A percentile compares a stretch with the other conserved stretches of the same genome.
These are phyloP conservation scores for Sympetrum striolatum DNA, from an alignment of 2,888 invertebrate genomes.

Conservation along the genomic window DNA sequence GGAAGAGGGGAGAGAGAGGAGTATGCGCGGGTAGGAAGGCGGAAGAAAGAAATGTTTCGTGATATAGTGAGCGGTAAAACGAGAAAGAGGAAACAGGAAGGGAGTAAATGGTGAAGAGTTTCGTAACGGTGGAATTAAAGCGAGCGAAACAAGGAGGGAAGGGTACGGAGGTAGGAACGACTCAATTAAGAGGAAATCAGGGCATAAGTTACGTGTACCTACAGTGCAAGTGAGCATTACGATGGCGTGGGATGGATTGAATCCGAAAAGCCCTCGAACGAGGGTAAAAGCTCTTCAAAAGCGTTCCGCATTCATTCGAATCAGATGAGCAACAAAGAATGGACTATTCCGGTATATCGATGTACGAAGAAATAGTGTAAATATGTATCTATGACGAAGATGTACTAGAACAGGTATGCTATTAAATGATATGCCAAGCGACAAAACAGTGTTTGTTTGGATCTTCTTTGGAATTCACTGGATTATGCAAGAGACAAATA, in stretches of 20 bases:
- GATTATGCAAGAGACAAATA: no score
- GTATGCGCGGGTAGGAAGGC: background rate
- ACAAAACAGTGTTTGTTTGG: no score
- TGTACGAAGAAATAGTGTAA: no score
- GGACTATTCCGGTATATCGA: no score
- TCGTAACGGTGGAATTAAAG: conserved; percentile 3
- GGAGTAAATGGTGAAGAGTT: conserved; percentile 6
- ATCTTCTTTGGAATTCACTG: no score
- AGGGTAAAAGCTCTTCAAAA: no score
- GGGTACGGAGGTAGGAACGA: background rate
- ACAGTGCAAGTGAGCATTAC: background rate
- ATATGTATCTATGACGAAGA: no score
- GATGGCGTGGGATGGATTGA: background rate
- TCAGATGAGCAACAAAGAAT: no score
- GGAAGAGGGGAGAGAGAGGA: background rate
- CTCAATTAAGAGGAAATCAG: background rate
- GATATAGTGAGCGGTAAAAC: background rate
- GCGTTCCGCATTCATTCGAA: no score
- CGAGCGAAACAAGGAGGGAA: background rate
- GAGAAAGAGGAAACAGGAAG: background rate
- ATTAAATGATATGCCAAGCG: no score
- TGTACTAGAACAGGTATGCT: no score
- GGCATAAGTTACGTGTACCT: background rate
- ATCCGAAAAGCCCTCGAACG: background rate
- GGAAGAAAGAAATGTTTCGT: background rate